These are phyloP conservation scores for Sinocyclocheilus grahami DNA, from an alignment of 2,113 vertebrate species.

Conservation along the genomic window DNA sequence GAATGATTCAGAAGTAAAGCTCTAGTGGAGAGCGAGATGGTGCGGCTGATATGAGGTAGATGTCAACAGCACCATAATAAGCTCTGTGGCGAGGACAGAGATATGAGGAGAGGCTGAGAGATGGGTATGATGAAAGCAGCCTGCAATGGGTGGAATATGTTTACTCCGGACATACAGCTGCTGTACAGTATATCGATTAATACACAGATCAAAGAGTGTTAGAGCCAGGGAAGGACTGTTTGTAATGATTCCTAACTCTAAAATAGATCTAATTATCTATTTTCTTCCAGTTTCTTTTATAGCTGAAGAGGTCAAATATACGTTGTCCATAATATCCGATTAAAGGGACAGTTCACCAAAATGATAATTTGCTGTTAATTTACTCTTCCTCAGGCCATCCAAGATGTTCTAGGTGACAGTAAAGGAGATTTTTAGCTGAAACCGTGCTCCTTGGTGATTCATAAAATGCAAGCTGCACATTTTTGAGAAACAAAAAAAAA, in stretches of 20 bases:
- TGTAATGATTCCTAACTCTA: neutral
- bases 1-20: constrained; percentile 58
- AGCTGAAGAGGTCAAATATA: too few relatives aligned
- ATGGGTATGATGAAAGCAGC: constrained; percentile 64
- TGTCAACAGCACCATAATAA: constrained; percentile 53
- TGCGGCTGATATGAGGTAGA: constrained; percentile 56
- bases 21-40: constrained; percentile 55
- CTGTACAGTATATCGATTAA: neutral
- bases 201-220: neutral
- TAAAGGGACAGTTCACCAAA: too few relatives aligned
- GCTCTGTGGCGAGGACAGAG: neutral
- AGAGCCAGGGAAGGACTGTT: neutral
- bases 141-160: constrained; percentile 46
- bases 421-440: too few relatives aligned
- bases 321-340: too few relatives aligned
- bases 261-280: neutral
- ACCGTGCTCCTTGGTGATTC: too few relatives aligned
- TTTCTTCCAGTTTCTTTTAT: too few relatives aligned
- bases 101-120: constrained; percentile 37
- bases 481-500: too few relatives aligned
- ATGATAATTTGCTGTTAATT: too few relatives aligned
- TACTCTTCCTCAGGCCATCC: too few relatives aligned
- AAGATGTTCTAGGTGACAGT: too few relatives aligned
- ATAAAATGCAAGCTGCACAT: too few relatives aligned
- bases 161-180: constrained; percentile 57